phyloP scores from a whole-genome alignment of 2,797 vertebrate species.

The Parambassis ranga region DNA sequence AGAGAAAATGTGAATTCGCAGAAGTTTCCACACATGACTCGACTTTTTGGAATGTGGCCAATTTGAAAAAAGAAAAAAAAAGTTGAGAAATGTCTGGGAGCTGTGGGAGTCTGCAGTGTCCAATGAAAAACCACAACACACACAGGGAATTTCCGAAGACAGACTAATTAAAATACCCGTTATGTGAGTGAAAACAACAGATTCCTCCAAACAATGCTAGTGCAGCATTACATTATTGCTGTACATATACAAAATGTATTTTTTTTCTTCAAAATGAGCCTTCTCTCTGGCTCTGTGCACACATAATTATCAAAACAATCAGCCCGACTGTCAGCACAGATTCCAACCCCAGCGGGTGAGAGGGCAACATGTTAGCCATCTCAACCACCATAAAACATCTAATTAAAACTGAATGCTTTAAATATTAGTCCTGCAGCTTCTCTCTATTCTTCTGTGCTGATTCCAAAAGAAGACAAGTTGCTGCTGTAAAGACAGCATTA shows the following conservation, averaged over 20 bases:
- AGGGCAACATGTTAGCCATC: constrained; percentile 46
- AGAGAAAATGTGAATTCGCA: constrained; percentile 34
- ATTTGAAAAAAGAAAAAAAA: constrained; percentile 20
- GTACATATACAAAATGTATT: constrained; percentile 34
- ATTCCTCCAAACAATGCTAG: constrained; percentile 47
- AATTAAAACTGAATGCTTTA: constrained; percentile 49
- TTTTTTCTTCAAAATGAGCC: constrained; percentile 40
- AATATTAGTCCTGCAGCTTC: constrained; percentile 24
- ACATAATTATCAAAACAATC: constrained; percentile 60
- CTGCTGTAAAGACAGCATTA: background rate
- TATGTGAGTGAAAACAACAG: constrained; percentile 58
- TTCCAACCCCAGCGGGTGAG: constrained; percentile 47
- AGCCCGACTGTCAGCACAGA: constrained; percentile 29
- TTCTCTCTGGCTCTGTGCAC: constrained; percentile 33
- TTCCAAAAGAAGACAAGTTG: background rate
- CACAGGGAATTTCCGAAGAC: constrained; percentile 62
- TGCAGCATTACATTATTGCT: constrained; percentile 4
- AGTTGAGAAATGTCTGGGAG: constrained; percentile 57
- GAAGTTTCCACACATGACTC: constrained; percentile 53
- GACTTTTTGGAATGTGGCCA: constrained; percentile 37
- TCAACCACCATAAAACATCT: constrained; percentile 47
- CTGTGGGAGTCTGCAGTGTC: constrained; percentile 51
- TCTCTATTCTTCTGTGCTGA: constrained; percentile 7
- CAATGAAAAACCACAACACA: constrained; percentile 65
- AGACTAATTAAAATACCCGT: constrained; percentile 68